Base-by-base conservation (phyloP, 92 coral and sea anemone genomes). In the Zoanthus sociatus region DNA sequence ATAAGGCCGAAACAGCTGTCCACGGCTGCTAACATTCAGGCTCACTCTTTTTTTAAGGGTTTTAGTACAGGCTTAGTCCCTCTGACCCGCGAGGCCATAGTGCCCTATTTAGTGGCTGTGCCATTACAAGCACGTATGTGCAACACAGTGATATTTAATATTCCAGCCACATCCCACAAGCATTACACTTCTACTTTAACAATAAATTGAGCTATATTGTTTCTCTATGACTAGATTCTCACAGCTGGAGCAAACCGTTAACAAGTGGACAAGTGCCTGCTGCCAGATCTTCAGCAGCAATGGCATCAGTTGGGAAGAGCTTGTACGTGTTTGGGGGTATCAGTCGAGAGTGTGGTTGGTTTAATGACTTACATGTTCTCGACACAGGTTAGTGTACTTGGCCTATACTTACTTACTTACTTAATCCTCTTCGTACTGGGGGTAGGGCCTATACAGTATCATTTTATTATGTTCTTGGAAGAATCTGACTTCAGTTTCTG, bases 271-370 rank as follows among this genome's bases (percentile, higher is more conserved):
- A 90, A 14, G 78, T 90, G 14, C 98, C 95, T 9, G 60, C 89
- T 20, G 77, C 98, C 1, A 92, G 98, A 75, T 94, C 94, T 16
- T 87, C 98, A 17, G 95, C 98, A 9, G 50, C 94, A 13, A 86
- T 94, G 98, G 84, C 89, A 30, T 89, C 93, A 10, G 88, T 94
- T 14, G 93, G 95, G 66, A 88, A 71, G 64, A 94, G 86, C 67
- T 60, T 94, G 15, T 94, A 88, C 74, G 63, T 92, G 67, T 94
- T 94, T 86, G 98, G 98, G 68, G 98, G 98, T 30, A 90, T 94
- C 30, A 94, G 95, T 76, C 91, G 91, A 17, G 94, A 94, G 7
- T 51, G 90, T 86, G 98, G 98, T 18, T 94, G 98, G 98, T 63
- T 94, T 14, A 89, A 94, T 82, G 98, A 94, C 72, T 56, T 94